phyloP scores from a whole-genome alignment of 2,113 vertebrate genomes.

The Pachyramphus minor region DNA sequence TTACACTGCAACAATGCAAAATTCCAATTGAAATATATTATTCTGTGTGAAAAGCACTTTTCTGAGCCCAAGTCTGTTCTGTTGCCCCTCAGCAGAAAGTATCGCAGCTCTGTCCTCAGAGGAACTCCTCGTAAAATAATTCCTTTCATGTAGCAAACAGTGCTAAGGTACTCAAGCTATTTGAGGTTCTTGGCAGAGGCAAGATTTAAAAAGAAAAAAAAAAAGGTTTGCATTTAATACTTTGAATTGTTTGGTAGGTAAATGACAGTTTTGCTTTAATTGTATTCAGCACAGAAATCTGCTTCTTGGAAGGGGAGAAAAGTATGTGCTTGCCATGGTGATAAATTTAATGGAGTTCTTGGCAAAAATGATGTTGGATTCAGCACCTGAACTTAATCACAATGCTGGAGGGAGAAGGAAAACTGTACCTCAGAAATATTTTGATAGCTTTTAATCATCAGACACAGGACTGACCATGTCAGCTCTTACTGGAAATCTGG shows the following conservation, averaged over 20 bases:
- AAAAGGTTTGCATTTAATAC: not conserved
- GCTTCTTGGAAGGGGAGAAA: not conserved
- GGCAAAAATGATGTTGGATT: not conserved
- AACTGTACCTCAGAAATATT: not conserved
- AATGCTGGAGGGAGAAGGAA: not conserved
- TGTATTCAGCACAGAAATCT: not conserved
- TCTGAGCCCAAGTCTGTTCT: not conserved
- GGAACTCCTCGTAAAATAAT: not conserved
- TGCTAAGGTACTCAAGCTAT: not conserved
- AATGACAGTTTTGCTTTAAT: not conserved
- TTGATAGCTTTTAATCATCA: not conserved
- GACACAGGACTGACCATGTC: accelerated
- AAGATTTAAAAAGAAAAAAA: not conserved
- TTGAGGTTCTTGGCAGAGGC: not conserved
- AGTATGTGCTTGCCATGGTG: not conserved
- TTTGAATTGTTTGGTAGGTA: not conserved
- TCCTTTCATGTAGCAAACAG: not conserved
- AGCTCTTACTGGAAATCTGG: not conserved
- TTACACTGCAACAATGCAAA: not conserved
- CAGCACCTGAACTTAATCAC: not conserved
- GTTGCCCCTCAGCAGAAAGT: not conserved
- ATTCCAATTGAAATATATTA: not conserved
- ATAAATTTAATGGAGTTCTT: not conserved
- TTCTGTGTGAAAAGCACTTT: not conserved
- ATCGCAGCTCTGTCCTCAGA: not conserved